phyloP scores from a whole-genome alignment of 2,888 invertebrate genomes.

The Auanema freiburgensis region DNA sequence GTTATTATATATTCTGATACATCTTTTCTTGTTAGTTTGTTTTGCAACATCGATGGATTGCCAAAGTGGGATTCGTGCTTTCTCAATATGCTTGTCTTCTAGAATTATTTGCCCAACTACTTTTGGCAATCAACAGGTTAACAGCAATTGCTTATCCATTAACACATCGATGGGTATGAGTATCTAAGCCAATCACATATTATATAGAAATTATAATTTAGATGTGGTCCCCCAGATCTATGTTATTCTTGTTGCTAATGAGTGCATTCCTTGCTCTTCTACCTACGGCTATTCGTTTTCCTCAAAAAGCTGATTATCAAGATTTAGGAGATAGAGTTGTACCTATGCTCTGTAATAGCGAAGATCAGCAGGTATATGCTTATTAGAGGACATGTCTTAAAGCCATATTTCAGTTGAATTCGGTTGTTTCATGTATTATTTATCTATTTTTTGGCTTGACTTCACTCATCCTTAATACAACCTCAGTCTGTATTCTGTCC shows the following conservation, averaged over 20 bases:
- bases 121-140: conserved; percentile 33
- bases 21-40: conserved; percentile 6
- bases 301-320: conserved; percentile 29
- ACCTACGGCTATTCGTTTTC: conserved; percentile 28
- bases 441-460: conserved; percentile 28
- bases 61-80: conserved; percentile 36
- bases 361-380: conserved; percentile 28
- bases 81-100: conserved; percentile 36
- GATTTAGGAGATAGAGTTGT: conserved; percentile 22
- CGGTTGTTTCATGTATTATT: conserved; percentile 28
- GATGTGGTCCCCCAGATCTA: conserved; percentile 29
- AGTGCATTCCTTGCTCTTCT: conserved; percentile 18
- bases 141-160: conserved; percentile 39
- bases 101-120: conserved; percentile 34
- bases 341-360: conserved; percentile 20
- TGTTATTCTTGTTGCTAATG: conserved; percentile 21
- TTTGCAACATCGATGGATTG: conserved; percentile 21
- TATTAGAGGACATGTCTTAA: not conserved
- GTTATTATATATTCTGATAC: not conserved
- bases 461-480: conserved; percentile 27
- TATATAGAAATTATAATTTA: not conserved
- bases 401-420: conserved; percentile 27
- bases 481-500: conserved; percentile 29
- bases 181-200: not conserved
- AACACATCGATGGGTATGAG: conserved; percentile 26